Percentiles rank a stretch among this genome's conserved stretches.
Conservation (phyloP, 2,797 vertebrate genomes). For the Hozukius guyotensis region DNA sequence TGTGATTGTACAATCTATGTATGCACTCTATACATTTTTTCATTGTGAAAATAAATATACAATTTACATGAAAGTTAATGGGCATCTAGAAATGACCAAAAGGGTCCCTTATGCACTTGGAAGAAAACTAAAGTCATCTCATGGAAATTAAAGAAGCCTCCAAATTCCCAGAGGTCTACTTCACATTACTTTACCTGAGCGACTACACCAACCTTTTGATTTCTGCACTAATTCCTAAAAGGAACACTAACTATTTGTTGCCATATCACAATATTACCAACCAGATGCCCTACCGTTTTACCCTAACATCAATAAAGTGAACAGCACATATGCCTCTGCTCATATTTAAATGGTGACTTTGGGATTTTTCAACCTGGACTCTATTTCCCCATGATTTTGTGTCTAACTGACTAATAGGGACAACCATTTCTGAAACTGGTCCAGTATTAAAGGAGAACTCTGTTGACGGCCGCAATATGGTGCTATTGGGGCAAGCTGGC, state of each 20-base stretch:
- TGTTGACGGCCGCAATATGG: too few relatives aligned
- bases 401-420: too few relatives aligned
- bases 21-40: conserved; percentile 30
- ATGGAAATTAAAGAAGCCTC: conserved; percentile 49
- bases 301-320: conserved; percentile 34
- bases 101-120: conserved; percentile 55
- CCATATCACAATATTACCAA: conserved; percentile 33
- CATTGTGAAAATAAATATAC: conserved; percentile 70
- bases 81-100: conserved; percentile 57
- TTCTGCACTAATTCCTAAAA: conserved; percentile 37
- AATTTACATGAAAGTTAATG: conserved; percentile 59
- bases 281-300: conserved; percentile 31
- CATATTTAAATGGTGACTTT: background rate
- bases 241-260: conserved; percentile 35
- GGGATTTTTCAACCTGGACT: too few relatives aligned
- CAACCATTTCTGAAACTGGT: too few relatives aligned
- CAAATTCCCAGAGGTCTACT: conserved; percentile 44
- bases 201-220: conserved; percentile 43
- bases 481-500: too few relatives aligned
- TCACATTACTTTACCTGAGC: conserved; percentile 74
- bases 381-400: too few relatives aligned
- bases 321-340: conserved; percentile 23
- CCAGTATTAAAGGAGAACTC: too few relatives aligned
- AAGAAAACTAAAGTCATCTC: conserved; percentile 46
- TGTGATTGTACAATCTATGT: conserved; percentile 63